Base-by-base conservation (phyloP, 2,113 vertebrate species). In the Ammodytes dubius region DNA sequence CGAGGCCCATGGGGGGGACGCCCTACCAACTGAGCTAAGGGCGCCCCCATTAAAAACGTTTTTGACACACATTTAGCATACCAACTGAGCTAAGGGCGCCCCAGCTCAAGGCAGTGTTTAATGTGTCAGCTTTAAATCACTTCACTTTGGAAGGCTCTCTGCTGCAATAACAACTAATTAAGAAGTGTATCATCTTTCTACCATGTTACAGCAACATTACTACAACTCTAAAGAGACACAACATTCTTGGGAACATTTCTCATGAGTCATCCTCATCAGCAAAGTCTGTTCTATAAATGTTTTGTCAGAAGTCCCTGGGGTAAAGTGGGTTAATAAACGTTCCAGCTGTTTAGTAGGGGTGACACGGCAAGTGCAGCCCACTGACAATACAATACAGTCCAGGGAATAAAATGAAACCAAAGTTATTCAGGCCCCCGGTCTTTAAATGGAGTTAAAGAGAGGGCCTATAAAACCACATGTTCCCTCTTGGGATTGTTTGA, bases 401-500 rank as follows among this genome's bases (percentile, higher is more conserved):
- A 9, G 17, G 47, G 56, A 70, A 68, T 76, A 54, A 27, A 40
- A 69, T 70, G 50, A 53, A 70, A 63, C 57, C 40, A 46, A 54
- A 60, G 73, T 45, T 39, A 67, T 47, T 54, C 39, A 49, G 46
- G 42, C 35, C 5, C 27, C 5, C 5, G 11, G 47, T 43, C 67
- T 72, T 77, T 84, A 73, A 78, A 64, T 47, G 13, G 35, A 60
- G 66, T 65, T 11, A 72, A 64, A 65, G 47, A 65, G 53, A 71
- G 52, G 70, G 63, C 12, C 13, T 35, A 19, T 49, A 66, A 81
- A 87, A 84, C 50, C 77, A 80, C 79, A 64, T 74, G 67, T 71
- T 79, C 66, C 73, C 70, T 69, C 66, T 68, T 56, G 70, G 54
- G 76, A 43, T 52, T 59, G 43, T 80, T 70, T 77, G 58, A 76